Conservation (phyloP, 2,113 vertebrate species). For the Platanista minor region DNA sequence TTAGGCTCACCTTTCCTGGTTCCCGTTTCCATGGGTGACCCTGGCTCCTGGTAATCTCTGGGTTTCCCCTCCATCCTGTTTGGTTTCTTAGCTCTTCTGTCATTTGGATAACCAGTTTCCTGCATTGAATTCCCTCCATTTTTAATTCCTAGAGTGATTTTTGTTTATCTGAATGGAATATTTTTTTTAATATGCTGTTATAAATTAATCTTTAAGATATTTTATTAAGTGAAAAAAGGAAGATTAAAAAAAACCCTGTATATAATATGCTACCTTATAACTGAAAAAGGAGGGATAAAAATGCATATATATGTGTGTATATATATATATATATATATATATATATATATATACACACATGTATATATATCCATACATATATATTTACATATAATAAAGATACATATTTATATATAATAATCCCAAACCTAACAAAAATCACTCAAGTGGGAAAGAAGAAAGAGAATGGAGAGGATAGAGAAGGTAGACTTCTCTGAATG, state of each 20-base stretch:
- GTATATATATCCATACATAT: not conserved
- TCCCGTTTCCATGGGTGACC: not conserved
- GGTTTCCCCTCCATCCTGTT: not conserved
- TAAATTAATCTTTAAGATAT: not conserved
- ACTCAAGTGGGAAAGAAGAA: not conserved
- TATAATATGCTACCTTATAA: not conserved
- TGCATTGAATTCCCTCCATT: not conserved
- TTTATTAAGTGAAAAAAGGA: not conserved
- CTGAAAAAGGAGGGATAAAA: not conserved
- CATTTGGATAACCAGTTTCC: not conserved
- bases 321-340: not conserved
- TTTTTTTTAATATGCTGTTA: not conserved
- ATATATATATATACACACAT: not conserved
- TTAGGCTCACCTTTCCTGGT: not conserved
- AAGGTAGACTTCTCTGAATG: not conserved
- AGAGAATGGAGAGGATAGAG: not conserved
- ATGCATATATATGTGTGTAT: not conserved
- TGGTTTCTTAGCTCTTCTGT: not conserved
- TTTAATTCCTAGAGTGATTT: constrained; percentile 36
- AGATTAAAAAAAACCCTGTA: not conserved
- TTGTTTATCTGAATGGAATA: constrained; percentile 23
- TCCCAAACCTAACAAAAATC: not conserved
- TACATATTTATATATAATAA: not conserved
- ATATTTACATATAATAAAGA: not conserved
- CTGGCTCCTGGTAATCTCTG: not conserved